phyloP scores from a whole-genome alignment of 2,888 invertebrate species.

The Thelaira solivaga region DNA sequence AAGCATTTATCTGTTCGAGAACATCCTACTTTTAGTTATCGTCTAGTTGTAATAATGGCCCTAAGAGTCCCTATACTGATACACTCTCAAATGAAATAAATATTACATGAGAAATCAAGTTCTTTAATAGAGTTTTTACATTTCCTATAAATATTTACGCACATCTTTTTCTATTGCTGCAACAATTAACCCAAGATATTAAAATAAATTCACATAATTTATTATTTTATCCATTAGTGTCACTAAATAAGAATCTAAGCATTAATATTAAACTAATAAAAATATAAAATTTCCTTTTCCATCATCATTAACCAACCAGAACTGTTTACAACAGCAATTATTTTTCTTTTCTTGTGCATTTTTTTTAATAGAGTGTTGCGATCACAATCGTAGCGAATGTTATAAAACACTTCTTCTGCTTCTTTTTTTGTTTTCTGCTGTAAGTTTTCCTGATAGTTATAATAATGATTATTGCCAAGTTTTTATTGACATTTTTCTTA shows the following conservation, averaged over 20 bases:
- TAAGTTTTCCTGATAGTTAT: conserved; percentile 3
- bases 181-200: background rate
- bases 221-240: conserved; percentile 30
- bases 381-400: conserved; percentile 47
- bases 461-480: conserved; percentile 48
- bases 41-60: too few species aligned
- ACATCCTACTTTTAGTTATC: too few species aligned
- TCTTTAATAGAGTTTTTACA: too few species aligned
- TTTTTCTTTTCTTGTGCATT: conserved; percentile 20
- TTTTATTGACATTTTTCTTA: conserved; percentile 48
- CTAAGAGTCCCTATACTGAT: too few species aligned
- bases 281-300: conserved; percentile 48
- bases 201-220: conserved; percentile 2
- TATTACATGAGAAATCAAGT: too few species aligned
- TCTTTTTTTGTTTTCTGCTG: background rate
- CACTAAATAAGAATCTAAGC: conserved; percentile 45
- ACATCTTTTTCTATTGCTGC: background rate
- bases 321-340: conserved; percentile 43
- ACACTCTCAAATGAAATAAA: too few species aligned
- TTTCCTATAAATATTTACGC: background rate
- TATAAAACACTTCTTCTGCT: conserved; percentile 41
- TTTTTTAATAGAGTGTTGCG: conserved; percentile 41
- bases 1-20: too few species aligned
- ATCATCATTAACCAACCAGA: conserved; percentile 28
- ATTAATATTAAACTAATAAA: conserved; percentile 41